These are phyloP conservation scores for Caiman crocodilus DNA, from an alignment of 2,797 vertebrate species.

Conservation along the genomic window DNA sequence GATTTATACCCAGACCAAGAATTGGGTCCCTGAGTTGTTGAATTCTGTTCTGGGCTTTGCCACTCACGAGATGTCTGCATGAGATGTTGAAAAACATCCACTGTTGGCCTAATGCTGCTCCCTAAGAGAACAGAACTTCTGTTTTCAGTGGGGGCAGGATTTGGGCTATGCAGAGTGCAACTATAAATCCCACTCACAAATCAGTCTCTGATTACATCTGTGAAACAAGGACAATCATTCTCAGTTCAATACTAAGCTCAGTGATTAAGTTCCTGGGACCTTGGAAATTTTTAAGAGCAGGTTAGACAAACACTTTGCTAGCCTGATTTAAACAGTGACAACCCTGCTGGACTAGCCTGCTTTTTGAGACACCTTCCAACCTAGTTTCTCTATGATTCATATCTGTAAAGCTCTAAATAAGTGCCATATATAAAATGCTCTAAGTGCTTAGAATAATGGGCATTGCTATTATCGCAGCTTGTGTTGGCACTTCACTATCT, in stretches of 20 bases:
- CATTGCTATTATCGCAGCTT: background rate
- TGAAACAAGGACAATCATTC: background rate
- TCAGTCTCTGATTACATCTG: background rate
- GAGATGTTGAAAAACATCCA: background rate
- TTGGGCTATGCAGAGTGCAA: background rate
- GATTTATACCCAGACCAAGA: background rate
- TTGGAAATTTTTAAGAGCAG: no score
- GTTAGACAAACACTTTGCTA: no score
- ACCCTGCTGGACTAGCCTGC: no score
- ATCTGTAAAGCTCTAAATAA: background rate
- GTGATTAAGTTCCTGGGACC: background rate
- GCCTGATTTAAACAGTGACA: no score
- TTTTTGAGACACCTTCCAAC: no score
- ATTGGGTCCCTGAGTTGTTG: rapidly evolving
- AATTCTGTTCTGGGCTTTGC: background rate
- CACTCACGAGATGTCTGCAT: background rate
- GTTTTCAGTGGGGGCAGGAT: background rate
- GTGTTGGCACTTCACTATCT: background rate
- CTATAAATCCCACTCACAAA: background rate
- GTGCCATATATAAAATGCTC: background rate
- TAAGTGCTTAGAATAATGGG: background rate
- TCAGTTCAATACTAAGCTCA: background rate
- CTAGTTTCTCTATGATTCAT: no score
- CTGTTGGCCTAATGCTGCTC: background rate
- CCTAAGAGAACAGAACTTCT: background rate